A percentile compares a stretch with the other conserved stretches of the same genome.
Conservation (phyloP, 1,140 invertebrate species). For the Caligus rogercresseyi region DNA sequence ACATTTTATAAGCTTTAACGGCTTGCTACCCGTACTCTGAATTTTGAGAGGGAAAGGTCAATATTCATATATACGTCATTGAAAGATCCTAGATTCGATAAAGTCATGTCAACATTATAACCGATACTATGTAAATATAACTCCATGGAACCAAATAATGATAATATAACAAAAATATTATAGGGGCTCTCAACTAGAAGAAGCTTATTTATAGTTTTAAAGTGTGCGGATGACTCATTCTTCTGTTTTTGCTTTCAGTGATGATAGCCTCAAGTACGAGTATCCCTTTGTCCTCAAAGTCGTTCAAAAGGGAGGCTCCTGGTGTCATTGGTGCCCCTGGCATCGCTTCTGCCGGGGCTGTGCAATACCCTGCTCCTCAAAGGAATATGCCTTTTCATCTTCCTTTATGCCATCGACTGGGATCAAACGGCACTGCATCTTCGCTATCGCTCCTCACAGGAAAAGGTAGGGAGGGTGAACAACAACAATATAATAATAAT, state of each 20-base stretch:
- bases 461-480: conserved; percentile 41
- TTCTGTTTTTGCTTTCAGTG: conserved; percentile 38
- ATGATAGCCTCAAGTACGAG: conserved; percentile 70
- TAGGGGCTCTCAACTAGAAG: not conserved
- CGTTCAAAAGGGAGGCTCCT: conserved; percentile 45
- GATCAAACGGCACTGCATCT: conserved; percentile 73
- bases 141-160: no score
- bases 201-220: not conserved
- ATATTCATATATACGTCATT: no score
- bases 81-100: no score
- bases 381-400: conserved; percentile 23
- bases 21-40: no score
- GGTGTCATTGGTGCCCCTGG: conserved; percentile 65
- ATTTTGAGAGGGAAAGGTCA: no score
- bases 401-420: conserved; percentile 43
- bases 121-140: no score
- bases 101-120: no score
- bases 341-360: conserved; percentile 67
- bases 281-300: conserved; percentile 66
- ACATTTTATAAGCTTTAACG: no score
- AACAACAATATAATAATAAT: conserved; percentile 20
- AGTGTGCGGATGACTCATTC: not conserved
- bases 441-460: conserved; percentile 59
- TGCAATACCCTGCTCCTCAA: conserved; percentile 47
- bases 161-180: no score